Base-by-base conservation (phyloP, 2,888 invertebrate species). In the Erpobdella octoculata region DNA sequence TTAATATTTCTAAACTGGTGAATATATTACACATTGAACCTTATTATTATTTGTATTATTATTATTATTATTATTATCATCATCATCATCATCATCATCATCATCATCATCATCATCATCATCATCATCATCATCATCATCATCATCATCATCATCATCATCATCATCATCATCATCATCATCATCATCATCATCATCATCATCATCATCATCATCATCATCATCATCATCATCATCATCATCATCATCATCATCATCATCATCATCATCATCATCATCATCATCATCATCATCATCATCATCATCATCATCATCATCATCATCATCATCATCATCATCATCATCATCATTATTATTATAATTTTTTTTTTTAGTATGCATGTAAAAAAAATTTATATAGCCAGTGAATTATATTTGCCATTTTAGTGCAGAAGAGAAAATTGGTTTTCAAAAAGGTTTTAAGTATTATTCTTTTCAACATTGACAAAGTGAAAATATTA, bases 161-260 rank as follows among this genome's bases (percentile, higher is more conserved):
- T 68, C 68, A 31, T 48, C 6, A 6, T 41, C 46, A 41, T 59
- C 12, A 9, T 68, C 46, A 15, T 73, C 84, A 82, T 80, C 81
- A 12, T 82, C 84, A 79, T 80, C 81, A 74, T 76, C 83, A 73
- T 79, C 83, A 3, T 81, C 85, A 4, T 85, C 87, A 0, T 93
- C 21, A 67, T 48, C 59, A 71, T 58, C 59, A 66, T 66, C 61
- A 35, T 21, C 46, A 66, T 66, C 53, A 9, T 46, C n/a, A 31
- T 33, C 36, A 66, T 65, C 36, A 46, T 71, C 61, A 53, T 66
- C 61, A 66, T 18, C 48, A 41, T 41, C 46, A n/a, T 41, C 33
- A 65, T 28, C 15, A 21, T 36, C 18, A 70, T 8, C 21, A 67
- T 48, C 59, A 71, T 58, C 59, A 66, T 66, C 61, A 35, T 21